These are phyloP conservation scores for Rosalia funebris DNA, from an alignment of 2,888 invertebrate genomes.

Conservation along the genomic window DNA sequence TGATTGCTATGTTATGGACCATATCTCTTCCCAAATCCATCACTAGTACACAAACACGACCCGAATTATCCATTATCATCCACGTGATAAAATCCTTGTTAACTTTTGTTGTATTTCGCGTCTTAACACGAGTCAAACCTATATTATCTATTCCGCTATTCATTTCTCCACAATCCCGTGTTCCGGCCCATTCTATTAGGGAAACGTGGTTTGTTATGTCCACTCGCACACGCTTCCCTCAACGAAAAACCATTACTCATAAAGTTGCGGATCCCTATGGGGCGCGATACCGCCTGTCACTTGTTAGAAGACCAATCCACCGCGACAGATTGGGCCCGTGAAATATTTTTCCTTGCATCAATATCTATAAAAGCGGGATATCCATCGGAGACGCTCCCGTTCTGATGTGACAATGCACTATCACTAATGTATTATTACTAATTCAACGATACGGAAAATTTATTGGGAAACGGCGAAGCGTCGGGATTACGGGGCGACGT, in stretches of 20 bases:
- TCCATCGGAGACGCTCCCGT: constrained; percentile 36
- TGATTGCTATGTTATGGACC: no score
- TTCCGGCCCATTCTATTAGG: no score
- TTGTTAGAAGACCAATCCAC: constrained; percentile 62
- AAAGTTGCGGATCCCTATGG: constrained; percentile 57
- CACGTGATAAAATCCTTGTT: no score
- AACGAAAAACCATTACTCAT: constrained; percentile 62
- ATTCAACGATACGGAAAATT: constrained; percentile 42
- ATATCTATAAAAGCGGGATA: constrained; percentile 49
- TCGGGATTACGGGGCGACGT: constrained; percentile 10
- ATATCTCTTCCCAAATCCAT: no score
- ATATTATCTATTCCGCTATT: no score
- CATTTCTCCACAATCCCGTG: no score
- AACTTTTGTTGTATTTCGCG: no score
- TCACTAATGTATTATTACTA: constrained; percentile 52
- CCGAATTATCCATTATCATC: no score
- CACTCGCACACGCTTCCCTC: constrained; percentile 9
- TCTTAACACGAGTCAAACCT: no score
- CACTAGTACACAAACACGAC: no score
- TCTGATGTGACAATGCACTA: constrained; percentile 53
- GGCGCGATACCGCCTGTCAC: constrained; percentile 60
- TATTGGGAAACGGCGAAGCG: constrained; percentile 22
- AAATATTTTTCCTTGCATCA: constrained; percentile 58
- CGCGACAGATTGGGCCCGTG: constrained; percentile 61
- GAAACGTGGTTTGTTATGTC: no score